Base-by-base conservation (phyloP, 2,797 vertebrate genomes). In the Typhlichthys eigenmanni region DNA sequence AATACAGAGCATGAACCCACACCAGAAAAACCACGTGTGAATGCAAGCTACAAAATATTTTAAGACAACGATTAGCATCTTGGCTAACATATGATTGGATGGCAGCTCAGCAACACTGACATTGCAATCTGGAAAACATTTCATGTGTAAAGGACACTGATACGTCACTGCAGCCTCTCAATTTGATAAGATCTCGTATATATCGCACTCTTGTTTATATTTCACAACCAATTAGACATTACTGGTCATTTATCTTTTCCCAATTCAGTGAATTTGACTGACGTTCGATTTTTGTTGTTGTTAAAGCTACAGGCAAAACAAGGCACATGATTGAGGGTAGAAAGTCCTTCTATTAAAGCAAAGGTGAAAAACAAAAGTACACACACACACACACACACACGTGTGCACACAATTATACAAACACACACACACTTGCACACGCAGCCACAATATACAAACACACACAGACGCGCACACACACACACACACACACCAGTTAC, bases 81-180 rank as follows among this genome's bases (percentile, higher is more conserved):
- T 24, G 24, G 24, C 24, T 24, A 24, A 24, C 24, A 24, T 8
- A 38, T 38, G 34, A 38, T 8, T 5, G 34, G 34, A 5, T 38
- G 34, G 5, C 17, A 51, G 47, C 24, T 24, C 24, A n/a, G 14
- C 9, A 16, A 14, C 14, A 34, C 11, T 32, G 53, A 12, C 11
- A 7, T 55, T 6, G 13, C 13, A 24, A 24, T 3, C 24, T 24
- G 24, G 24, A 24, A 24, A 24, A 24, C 24, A 55, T 38, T 38
- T 32, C 53, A 38, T n/a, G 53, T 38, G 53, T 55, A 38, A 53
- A 53, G 19, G 51, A 53, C 51, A 24, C 51, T 53, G 34, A 38
- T 38, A 8, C 34, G 34, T 38, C 34, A 2, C 47, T 13, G 47
- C 5, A 49, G 47, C 13, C 47, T 49, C 47, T 4, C 47, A 49